Base-by-base conservation (phyloP, 1,140 invertebrate genomes). In the Telenomus remus region DNA sequence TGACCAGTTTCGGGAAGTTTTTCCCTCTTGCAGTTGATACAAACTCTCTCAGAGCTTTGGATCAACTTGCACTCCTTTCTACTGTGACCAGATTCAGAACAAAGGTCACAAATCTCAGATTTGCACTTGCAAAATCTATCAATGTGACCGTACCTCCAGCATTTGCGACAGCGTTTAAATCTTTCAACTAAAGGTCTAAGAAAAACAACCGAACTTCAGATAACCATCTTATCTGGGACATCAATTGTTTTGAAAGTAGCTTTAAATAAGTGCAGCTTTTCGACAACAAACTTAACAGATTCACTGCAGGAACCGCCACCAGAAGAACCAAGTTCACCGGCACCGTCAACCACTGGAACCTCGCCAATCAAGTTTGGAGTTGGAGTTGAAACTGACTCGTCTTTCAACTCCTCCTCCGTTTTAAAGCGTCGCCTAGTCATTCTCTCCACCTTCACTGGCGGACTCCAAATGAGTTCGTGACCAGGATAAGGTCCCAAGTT, bases 261-360 rank as follows among this genome's bases (percentile, higher is more conserved):
- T n/a, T 43, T 43, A 9, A 43, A n/a, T n/a, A n/a, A n/a, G n/a
- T n/a, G n/a, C n/a, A 43, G 39, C 39, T 35, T 35, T 35, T 35
- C 34, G 34, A 10, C n/a, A 35, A 35, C 34, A 35, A 35, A 10
- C 10, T 35, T n/a, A n/a, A n/a, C 34, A 35, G 34, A 35, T 35
- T 6, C 34, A 35, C 34, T 35, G 10, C 10, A 5, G 34, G 34
- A 35, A n/a, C n/a, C n/a, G n/a, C n/a, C n/a, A n/a, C n/a, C n/a
- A n/a, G n/a, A n/a, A n/a, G n/a, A n/a, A n/a, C n/a, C n/a, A n/a
- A n/a, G n/a, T n/a, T n/a, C n/a, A n/a, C n/a, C n/a, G n/a, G n/a
- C n/a, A n/a, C n/a, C n/a, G n/a, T n/a, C n/a, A n/a, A n/a, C n/a
- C n/a, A n/a, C n/a, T n/a, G n/a, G n/a, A n/a, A n/a, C n/a, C n/a